A percentile compares a stretch with the other conserved stretches of the same genome.
These are phyloP conservation scores for Enhydra lutris DNA, from an alignment of 2,113 vertebrate genomes.

Conservation along the genomic window DNA sequence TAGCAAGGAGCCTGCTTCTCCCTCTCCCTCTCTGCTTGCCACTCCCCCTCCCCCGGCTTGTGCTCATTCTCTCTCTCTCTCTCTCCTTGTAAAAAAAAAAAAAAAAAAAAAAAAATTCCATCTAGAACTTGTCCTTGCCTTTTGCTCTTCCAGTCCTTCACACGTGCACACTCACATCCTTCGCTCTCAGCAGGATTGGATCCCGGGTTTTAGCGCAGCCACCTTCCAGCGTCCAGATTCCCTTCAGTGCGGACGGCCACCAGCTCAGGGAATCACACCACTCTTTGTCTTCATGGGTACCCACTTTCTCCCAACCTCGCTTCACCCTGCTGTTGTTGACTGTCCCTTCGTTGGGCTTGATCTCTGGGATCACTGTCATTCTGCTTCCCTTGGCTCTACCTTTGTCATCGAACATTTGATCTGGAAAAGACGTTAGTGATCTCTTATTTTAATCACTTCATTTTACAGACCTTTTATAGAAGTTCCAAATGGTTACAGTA, in stretches of 20 bases:
- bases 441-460: conserved; percentile 31
- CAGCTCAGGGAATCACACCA: not conserved
- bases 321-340: not conserved
- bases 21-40: too few relatives aligned
- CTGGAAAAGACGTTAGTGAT: conserved; percentile 26
- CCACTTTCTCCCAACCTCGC: not conserved
- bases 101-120: not conserved
- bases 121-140: not conserved
- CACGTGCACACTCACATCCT: not conserved
- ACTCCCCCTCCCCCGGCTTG: too few relatives aligned
- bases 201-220: not conserved
- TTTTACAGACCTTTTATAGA: not conserved
- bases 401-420: not conserved
- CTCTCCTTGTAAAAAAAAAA: too few relatives aligned
- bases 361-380: not conserved
- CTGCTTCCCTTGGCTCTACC: not conserved
- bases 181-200: not conserved
- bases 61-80: too few relatives aligned
- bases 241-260: not conserved
- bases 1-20: too few relatives aligned
- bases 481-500: not conserved
- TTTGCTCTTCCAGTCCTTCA: not conserved
- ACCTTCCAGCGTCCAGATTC: not conserved
- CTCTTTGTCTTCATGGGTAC: not conserved
- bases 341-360: not conserved